Base-by-base conservation (phyloP, 1,140 invertebrate genomes). In the Drosophila athabasca region DNA sequence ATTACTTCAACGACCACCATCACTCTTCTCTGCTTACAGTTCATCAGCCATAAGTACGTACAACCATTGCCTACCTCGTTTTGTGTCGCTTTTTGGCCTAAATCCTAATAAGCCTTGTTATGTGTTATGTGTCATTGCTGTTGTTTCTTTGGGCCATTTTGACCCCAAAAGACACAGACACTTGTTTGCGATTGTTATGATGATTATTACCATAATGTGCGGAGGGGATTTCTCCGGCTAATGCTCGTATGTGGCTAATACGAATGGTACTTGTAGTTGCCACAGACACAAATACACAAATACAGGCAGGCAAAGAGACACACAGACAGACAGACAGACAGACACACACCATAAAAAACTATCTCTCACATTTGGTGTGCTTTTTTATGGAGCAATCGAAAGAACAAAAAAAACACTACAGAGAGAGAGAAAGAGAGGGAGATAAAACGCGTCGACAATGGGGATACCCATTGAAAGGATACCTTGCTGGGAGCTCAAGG, bases 241-340 rank as follows among this genome's bases (percentile, higher is more conserved):
- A 46, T 68, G 48, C 51, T 59, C 79, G 60, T 65, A 73, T 81
- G 69, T 52, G 62, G 76, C 66, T 76, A 79, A 84, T 82, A 53
- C 61, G 54, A 54, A 46, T 43, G 35, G 35, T 39, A 5, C 35
- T 39, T 39, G 31, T 35, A 35, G 29, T 31, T 7, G 24, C 49
- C 9, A 19, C 17, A 19, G 17, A 19, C 17, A 19, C 17, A 19
- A 19, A 19, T 19, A 19, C 31, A 8, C 8, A 35, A 35, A 35
- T 3, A 8, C 31, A 9, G n/a, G n/a, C n/a, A 35, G 11, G 11
- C 35, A 65, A n/a, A n/a, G n/a, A n/a, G 9, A 35, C 3, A 3
- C 3, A 35, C 31, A 4, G 31, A 4, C 9, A 39, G 35, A 39
- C 11, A 39, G 11, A 13, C 35, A 65, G 50, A 67, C 62, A 55